Conservation (phyloP, 2,888 invertebrate species). For the Horisme vitalbata region DNA sequence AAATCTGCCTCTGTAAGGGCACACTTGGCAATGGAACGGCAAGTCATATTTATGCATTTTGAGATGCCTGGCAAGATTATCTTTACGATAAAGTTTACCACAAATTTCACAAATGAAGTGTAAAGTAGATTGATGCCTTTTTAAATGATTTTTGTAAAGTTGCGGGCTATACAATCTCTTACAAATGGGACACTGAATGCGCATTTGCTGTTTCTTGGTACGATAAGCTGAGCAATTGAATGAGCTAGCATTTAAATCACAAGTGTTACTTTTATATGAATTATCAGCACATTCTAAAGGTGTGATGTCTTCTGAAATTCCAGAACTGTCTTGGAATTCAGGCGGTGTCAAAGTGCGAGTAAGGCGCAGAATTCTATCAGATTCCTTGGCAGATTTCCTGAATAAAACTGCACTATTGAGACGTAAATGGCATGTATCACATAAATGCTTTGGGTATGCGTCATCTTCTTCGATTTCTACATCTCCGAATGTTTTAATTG, state of each 20-base stretch:
- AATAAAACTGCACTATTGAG: constrained; percentile 52
- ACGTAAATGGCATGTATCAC: constrained; percentile 46
- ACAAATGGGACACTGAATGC: constrained; percentile 42
- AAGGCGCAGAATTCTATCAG: constrained; percentile 43
- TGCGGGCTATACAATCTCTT: constrained; percentile 41
- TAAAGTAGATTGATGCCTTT: constrained; percentile 43
- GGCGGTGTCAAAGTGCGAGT: neutral
- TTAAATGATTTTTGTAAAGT: constrained; percentile 48
- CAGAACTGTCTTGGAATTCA: constrained; percentile 10
- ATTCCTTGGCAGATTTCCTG: constrained; percentile 50
- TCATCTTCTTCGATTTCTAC: constrained; percentile 49
- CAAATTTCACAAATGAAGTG: constrained; percentile 61
- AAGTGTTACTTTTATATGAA: constrained; percentile 21
- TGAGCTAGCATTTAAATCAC: constrained; percentile 24
- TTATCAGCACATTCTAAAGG: neutral
- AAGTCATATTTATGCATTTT: constrained; percentile 52
- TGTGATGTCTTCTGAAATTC: constrained; percentile 2
- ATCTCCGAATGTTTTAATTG: constrained; percentile 48
- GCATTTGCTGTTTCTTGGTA: constrained; percentile 24
- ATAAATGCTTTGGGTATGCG: constrained; percentile 51
- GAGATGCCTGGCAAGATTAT: constrained; percentile 55
- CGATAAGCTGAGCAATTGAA: no score
- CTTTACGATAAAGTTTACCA: constrained; percentile 59
- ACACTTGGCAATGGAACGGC: constrained; percentile 55
- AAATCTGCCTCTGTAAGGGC: constrained; percentile 59